Evolutionary conservation across 2,113 vertebrate genomes (phyloP), one percentile per base, ranked within the genome.

Genomic region (Cinclus mexicanus): DNA sequence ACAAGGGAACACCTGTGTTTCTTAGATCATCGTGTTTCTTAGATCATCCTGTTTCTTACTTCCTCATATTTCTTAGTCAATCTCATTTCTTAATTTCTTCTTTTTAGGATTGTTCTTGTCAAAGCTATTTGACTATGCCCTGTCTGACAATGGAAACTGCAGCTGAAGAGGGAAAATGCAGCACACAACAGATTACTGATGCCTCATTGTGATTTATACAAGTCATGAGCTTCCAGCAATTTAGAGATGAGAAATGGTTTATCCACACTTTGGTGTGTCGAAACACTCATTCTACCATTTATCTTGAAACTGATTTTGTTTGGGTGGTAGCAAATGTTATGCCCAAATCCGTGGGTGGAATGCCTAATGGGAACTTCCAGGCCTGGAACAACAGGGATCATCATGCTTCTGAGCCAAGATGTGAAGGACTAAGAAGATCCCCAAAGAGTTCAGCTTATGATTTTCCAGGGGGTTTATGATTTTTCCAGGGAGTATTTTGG

Each of bases 221-320:
- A 74, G 65, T 70, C 64, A 23, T 20, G 83, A 92, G 52, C 69
- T 92, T 81, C 79, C 86, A 96, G 78, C 56, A 88, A 92, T 95
- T 96, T 94, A 87, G 79, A 92, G 86, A 86, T 87, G 85, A 95
- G 83, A 95, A 94, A 94, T 69, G 86, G 69, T 92, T 95, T 95
- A 92, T 89, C 90, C 85, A 96, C 94, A 91, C 88, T 88, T 95
- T 46, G 84, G 65, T 85, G 77, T 96, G 87, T 89, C 76, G 50
- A 93, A 91, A 85, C 67, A 74, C 35, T 55, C 78, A 77, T 91
- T 95, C 75, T 93, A 65, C 79, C 56, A 83, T 93, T 95, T 90
- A 71, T 88, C 88, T 92, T 70, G 52, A 67, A 96, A 88, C 79
- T 2, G 53, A 93, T 96, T 95, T 94, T 94, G 57, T 77, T 92